Evolutionary conservation across 2,113 vertebrate species (phyloP), one percentile per base, ranked within the genome.

Genomic region (Trinectes maculatus): DNA sequence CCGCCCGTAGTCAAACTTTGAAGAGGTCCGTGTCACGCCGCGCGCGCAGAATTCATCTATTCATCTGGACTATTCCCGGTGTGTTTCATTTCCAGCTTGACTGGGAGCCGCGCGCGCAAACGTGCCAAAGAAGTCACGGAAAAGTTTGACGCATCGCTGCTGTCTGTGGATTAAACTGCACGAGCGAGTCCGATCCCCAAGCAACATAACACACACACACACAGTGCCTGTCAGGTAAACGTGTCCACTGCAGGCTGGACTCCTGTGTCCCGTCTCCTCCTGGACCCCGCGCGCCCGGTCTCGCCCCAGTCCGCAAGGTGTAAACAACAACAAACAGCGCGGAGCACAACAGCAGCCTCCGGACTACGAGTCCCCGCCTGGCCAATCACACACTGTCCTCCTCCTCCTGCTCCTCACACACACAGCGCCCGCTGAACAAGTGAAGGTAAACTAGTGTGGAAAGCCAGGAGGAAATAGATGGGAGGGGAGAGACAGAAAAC

Each of bases 351-450:
- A 80, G 85, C 85, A 91, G 80, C 80, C 85, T 88, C 87, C 71
- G 74, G 83, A 84, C 90, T 79, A 85, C 77, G 84, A 85, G 85
- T 58, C 75, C 84, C 82, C 68, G 80, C 66, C 84, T 75, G 87
- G 85, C 92, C 92, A 93, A 93, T 92, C 91, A 90, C 44, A 77
- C 36, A 74, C 60, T 74, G 76, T 63, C 88, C 83, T 81, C 80
- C 79, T 87, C 79, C 83, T 70, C 80, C 77, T 89, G 77, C 68
- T 67, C 69, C 71, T n/a, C n/a, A n/a, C n/a, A n/a, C n/a, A n/a
- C 70, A 68, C 73, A 83, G 47, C 82, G 86, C 78, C 69, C 72
- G 55, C 83, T 81, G 86, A 85, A 81, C 85, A 62, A 85, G 82
- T 85, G 90, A 85, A 85, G 88, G 71, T 81, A 78, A 85, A 82